Evolutionary conservation across 2,888 invertebrate genomes (phyloP), one percentile per base, ranked within the genome.

Genomic region (Diplolepis rosae): DNA sequence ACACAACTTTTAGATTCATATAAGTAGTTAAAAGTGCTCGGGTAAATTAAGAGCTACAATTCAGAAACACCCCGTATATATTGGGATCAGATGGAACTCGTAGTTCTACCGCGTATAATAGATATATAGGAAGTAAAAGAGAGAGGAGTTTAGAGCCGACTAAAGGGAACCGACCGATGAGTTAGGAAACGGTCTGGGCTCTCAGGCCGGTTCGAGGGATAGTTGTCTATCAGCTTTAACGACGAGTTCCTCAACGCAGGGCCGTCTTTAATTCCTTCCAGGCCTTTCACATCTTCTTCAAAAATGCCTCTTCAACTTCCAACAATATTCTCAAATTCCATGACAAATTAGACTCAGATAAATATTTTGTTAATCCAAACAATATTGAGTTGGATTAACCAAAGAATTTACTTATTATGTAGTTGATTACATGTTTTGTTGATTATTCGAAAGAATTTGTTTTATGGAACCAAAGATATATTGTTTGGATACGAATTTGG

Each of bases 171-270:
- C 32, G 22, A 56, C 56, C 56, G 45, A 45, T 45, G 7, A 18
- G 18, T 45, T 32, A 11, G 32, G 32, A 32, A 32, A n/a, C n/a
- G 9, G 32, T 32, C 32, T 11, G 9, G 13, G 51, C 51, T 28
- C 18, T 9, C 13, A 22, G 35, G 32, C 32, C 35, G 22, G 5
- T 22, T 73, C 66, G 15, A 76, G 75, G 69, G 15, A 27, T 39
- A 15, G 28, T 48, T 13, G 78, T 68, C 81, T 81, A 81, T 81
- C 81, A 54, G 76, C 81, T 81, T 81, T 81, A 81, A 81, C 80
- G 76, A 80, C 81, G 78, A 77, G 81, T 80, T 80, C 75, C 75
- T 70, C 74, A 80, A 76, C 76, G 69, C 32, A 65, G 74, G 73
- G 75, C 80, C 74, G 72, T 79, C 75, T 71, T 42, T 48, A 28